Conservation (phyloP, 2,888 invertebrate species). For the Dasypogon diadema region DNA sequence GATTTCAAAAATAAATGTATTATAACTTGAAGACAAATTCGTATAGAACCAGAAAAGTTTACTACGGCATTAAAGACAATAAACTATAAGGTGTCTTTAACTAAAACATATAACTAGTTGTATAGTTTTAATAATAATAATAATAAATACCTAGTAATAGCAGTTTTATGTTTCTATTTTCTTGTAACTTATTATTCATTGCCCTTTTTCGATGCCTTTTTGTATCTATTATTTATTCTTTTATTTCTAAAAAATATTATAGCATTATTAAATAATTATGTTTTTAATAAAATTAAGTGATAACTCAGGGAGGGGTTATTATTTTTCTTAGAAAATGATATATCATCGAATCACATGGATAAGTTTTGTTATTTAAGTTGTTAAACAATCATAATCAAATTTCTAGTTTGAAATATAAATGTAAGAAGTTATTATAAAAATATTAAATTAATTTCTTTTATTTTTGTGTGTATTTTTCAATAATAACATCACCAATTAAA, state of each 20-base stretch:
- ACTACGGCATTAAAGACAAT: slow-evolving; percentile 6
- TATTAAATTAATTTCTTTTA: too few species aligned
- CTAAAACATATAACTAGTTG: slow-evolving; percentile 8
- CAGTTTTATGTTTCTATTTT: slow-evolving; percentile 13
- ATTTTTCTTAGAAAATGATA: slow-evolving; percentile 34
- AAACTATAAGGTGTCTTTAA: not conserved
- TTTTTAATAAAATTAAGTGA: slow-evolving; percentile 41
- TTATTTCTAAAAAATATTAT: slow-evolving; percentile 22
- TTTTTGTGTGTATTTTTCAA: too few species aligned
- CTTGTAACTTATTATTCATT: slow-evolving; percentile 37
- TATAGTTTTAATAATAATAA: slow-evolving; percentile 3
- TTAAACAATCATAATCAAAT: slow-evolving; percentile 35
- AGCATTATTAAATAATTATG: slow-evolving; percentile 13
- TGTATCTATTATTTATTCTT: slow-evolving; percentile 38
- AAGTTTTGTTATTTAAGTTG: slow-evolving; percentile 30
- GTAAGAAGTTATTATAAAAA: slow-evolving; percentile 13
- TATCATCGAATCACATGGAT: slow-evolving; percentile 25
- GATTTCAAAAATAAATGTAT: too few species aligned
- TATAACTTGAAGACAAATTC: too few species aligned
- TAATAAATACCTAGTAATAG: too few species aligned
- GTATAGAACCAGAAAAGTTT: not conserved
- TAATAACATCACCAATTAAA: too few species aligned
- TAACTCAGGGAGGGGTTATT: slow-evolving; percentile 52
- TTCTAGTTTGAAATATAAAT: slow-evolving; percentile 34
- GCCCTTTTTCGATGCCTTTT: slow-evolving; percentile 3